Conservation (phyloP, 2,113 vertebrate species). For the Oncorhynchus tshawytscha region DNA sequence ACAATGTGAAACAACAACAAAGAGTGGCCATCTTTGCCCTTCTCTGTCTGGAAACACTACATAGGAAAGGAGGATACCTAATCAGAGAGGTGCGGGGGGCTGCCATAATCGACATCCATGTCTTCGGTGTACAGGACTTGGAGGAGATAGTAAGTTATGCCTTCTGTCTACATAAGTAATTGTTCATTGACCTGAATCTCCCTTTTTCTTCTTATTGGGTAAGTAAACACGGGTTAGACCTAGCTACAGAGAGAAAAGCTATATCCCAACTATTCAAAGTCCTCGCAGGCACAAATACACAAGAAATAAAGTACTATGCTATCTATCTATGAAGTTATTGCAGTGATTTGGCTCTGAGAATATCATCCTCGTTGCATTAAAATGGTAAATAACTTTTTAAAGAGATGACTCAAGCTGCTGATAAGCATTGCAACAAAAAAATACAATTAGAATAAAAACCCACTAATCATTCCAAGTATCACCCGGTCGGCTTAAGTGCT, state of each 20-base stretch:
- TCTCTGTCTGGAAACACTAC: neutral
- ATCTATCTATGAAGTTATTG: neutral
- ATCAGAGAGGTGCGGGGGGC: no score
- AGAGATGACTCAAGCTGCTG: neutral
- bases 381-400: neutral
- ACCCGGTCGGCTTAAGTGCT: slow-evolving; percentile 36
- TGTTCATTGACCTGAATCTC: neutral
- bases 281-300: neutral
- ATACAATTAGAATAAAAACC: slow-evolving; percentile 37
- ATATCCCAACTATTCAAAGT: neutral
- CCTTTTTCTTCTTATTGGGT: neutral
- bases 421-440: neutral
- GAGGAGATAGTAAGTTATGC: neutral
- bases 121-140: no score
- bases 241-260: neutral
- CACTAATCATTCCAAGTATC: slow-evolving; percentile 23
- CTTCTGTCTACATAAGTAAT: no score
- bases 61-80: neutral
- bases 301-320: no score
- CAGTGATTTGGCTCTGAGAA: neutral
- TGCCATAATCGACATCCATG: no score
- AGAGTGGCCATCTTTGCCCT: neutral
- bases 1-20: neutral
- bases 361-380: neutral
- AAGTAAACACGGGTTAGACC: neutral